These are phyloP conservation scores for Apodemus speciosus DNA, from an alignment of 2,113 vertebrate genomes.

Conservation along the genomic window DNA sequence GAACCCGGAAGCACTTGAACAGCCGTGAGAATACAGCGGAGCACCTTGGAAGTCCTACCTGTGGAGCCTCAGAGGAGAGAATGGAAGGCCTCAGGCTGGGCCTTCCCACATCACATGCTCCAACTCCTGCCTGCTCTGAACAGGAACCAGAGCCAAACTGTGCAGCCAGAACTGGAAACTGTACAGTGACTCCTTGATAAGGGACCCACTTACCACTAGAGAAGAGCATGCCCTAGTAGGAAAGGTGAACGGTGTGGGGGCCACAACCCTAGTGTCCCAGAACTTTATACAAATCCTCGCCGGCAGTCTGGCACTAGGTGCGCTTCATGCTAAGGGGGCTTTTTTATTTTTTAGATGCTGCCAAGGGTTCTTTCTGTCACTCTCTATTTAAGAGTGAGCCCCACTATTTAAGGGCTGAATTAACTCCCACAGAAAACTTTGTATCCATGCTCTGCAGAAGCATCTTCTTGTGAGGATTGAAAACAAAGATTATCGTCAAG, in stretches of 20 bases:
- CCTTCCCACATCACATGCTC: neutral
- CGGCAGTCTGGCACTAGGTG: neutral
- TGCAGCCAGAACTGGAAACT: neutral
- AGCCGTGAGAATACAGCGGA: neutral
- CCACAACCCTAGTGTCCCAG: neutral
- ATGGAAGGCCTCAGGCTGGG: neutral
- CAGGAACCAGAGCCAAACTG: neutral
- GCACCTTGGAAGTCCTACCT: neutral
- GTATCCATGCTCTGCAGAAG: neutral
- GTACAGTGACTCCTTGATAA: neutral
- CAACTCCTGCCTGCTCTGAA: neutral
- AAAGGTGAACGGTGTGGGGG: neutral
- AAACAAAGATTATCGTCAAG: neutral
- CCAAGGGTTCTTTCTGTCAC: neutral
- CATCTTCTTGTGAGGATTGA: neutral
- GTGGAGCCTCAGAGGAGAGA: neutral
- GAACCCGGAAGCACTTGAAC: neutral
- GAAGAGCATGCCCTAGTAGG: rapidly evolving
- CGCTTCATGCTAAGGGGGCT: neutral
- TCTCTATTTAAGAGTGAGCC: neutral
- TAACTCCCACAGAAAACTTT: neutral
- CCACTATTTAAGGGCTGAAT: neutral
- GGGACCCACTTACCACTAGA: neutral
- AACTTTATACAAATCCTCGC: neutral
- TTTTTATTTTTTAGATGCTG: neutral